Evolutionary conservation across 2,888 invertebrate genomes (phyloP), one percentile per base, ranked within the genome.

Genomic region (Thymelicus lineola): DNA sequence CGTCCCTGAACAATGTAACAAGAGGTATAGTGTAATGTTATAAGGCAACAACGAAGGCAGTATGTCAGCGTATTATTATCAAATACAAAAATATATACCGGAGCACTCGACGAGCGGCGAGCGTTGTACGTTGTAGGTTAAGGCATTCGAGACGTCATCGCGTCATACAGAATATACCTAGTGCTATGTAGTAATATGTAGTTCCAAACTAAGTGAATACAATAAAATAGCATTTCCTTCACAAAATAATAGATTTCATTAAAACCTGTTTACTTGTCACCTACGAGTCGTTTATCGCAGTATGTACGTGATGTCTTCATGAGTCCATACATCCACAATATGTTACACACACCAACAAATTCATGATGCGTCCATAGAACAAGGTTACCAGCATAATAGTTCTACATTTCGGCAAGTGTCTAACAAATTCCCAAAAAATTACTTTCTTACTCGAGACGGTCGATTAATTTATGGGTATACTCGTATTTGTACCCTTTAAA

Each of bases 1-100:
- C 17, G 36, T 20, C 45, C 36, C 59, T 17, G 48, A 76, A 80
- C 80, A 79, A 58, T 48, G 62, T 57, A 62, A 78, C 82, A 75
- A 79, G 79, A 79, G 80, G 79, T 78, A 82, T 75, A 70, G 77
- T 77, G 73, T 53, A 20, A 53, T 53, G 55, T 79, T 15, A 57
- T 75, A 89, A 90, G 90, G 90, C 91, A 90, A 83, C 87, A 75
- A 80, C 78, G 76, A 87, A 90, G 89, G 89, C 88, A 81, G 81
- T 77, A 74, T 64, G 75, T 75, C 63, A 75, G 75, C 75, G 76
- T 76, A 67, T 77, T 75, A 73, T 74, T 72, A 70, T 53, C 75
- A 58, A 73, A 77, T 78, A 78, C 73, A 76, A 78, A 80, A 77
- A 77, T 81, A 81, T 74, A 79, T 61, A 67, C 61, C 67, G 61